Evolutionary conservation across 2,113 vertebrate genomes (phyloP).

Genomic region (Sinocyclocheilus grahami): DNA sequence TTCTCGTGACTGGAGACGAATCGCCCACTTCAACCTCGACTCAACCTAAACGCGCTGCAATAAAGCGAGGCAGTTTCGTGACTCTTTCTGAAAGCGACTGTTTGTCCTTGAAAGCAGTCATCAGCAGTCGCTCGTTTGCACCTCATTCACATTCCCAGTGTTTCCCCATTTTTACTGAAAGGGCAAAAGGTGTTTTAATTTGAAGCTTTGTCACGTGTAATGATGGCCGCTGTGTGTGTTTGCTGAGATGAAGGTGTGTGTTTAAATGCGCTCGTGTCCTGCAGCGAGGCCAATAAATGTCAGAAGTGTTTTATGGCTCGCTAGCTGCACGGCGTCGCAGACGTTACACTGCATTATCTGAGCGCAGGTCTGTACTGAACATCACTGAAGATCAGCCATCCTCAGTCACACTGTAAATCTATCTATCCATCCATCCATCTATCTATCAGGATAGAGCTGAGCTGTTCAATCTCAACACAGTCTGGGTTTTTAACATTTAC

Average conservation of each 20-base stretch:
- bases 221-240: background rate
- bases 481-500: background rate
- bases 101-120: constrained; percentile 36
- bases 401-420: no score
- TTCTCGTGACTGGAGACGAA: background rate
- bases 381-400: background rate
- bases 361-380: background rate
- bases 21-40: background rate
- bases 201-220: constrained; percentile 25
- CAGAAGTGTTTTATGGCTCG: constrained; percentile 41
- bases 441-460: no score
- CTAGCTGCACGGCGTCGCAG: background rate
- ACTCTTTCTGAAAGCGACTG: constrained; percentile 6
- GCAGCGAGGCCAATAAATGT: constrained; percentile 33
- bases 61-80: constrained; percentile 9
- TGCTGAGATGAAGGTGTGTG: background rate
- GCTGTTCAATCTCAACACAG: background rate
- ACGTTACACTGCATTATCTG: constrained; percentile 32
- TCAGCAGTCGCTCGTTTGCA: background rate
- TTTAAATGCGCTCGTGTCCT: constrained; percentile 20
- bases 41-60: background rate
- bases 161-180: background rate
- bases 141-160: background rate
- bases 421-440: background rate
- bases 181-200: background rate